These are phyloP conservation scores for Neodon shergylaensis DNA, from an alignment of 2,113 vertebrate genomes.

Conservation along the genomic window DNA sequence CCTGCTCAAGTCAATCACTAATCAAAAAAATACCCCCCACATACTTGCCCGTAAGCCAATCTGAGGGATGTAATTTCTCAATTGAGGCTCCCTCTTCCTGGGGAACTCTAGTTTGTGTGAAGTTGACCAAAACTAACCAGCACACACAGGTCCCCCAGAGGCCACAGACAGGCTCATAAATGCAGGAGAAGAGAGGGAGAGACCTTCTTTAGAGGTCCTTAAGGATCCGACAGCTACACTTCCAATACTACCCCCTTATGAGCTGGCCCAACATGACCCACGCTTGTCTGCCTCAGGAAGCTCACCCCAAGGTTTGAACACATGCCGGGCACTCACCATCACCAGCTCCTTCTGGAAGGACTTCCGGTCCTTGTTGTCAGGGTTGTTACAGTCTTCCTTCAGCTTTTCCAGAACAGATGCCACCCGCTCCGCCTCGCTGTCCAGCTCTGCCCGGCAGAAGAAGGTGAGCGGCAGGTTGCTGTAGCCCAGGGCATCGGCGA, in stretches of 20 bases:
- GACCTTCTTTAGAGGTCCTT: rapidly evolving
- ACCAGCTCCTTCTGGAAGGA: slow-evolving; percentile 99
- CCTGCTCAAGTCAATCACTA: background rate
- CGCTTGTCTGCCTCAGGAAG: background rate
- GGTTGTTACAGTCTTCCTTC: slow-evolving; percentile 96
- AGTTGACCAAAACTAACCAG: background rate
- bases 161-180: background rate
- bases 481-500: slow-evolving; percentile 95
- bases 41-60: no score
- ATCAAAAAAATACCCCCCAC: background rate
- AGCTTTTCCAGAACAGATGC: slow-evolving; percentile 95
- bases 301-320: rapidly evolving
- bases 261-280: background rate
- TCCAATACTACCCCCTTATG: rapidly evolving
- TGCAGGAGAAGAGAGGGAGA: rapidly evolving
- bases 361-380: slow-evolving; percentile 93
- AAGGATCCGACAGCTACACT: rapidly evolving
- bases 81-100: background rate
- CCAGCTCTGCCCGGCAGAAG: slow-evolving; percentile 94
- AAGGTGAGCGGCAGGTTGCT: slow-evolving; percentile 89
- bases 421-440: slow-evolving; percentile 95
- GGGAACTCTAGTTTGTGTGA: background rate
- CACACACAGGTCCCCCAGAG: background rate
- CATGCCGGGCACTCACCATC: slow-evolving; percentile 85
- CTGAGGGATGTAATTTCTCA: background rate